These are phyloP conservation scores for Thereuonema tuberculata DNA, from an alignment of 1,140 invertebrate species.

Conservation along the genomic window DNA sequence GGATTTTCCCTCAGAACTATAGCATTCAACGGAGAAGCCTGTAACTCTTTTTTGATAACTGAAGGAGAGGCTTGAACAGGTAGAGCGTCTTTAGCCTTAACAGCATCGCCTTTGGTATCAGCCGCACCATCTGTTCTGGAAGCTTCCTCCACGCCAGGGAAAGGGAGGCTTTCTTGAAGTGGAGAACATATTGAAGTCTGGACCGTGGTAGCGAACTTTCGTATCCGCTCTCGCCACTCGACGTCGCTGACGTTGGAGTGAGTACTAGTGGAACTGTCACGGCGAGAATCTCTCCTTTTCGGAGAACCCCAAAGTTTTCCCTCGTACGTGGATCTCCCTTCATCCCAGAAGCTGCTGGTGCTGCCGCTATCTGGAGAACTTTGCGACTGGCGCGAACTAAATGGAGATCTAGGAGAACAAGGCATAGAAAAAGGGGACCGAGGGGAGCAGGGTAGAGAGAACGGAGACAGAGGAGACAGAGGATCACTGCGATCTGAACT, in stretches of 20 bases:
- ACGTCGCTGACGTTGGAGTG: slow-evolving; percentile 2
- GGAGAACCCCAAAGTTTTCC: neutral
- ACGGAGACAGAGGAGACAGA: no score
- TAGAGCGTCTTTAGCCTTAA: neutral
- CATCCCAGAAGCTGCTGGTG: neutral
- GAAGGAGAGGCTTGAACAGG: neutral
- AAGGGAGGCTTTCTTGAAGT: neutral
- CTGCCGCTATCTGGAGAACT: neutral
- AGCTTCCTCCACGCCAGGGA: neutral
- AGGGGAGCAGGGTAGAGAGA: no score
- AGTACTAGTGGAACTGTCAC: neutral
- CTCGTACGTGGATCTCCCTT: neutral
- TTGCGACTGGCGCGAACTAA: neutral
- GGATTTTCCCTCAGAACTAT: neutral
- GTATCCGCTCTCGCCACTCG: slow-evolving; percentile 1
- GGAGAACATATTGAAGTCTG: slow-evolving; percentile 3
- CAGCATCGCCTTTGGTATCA: no score
- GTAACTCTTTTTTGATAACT: no score
- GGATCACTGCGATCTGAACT: no score
- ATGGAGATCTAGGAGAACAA: neutral
- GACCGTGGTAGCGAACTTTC: slow-evolving; percentile 1
- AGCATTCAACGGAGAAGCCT: neutral
- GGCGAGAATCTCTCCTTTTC: neutral
- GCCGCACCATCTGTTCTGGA: no score
- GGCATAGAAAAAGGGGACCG: no score